Base-by-base conservation (phyloP, 2,113 vertebrate genomes). In the Thamnaconus septentrionalis region DNA sequence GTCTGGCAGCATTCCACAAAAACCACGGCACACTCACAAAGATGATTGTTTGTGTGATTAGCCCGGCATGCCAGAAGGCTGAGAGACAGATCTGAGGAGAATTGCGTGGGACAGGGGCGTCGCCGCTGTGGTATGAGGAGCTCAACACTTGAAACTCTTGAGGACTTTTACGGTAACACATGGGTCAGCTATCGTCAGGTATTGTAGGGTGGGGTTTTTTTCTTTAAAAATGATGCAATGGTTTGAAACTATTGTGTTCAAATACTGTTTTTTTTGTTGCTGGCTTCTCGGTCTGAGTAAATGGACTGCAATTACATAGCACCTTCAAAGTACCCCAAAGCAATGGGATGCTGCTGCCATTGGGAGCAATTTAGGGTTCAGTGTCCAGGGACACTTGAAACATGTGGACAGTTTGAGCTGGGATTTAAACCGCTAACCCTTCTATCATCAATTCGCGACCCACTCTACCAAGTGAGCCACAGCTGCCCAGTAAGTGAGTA, bases 21-120 rank as follows among this genome's bases (percentile, higher is more conserved):
- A 81, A 8, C n/a, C 43, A 31, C 18, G 18, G 18, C 42, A 4
- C 57, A 76, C 66, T 69, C 71, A 63, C 47, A 48, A 64, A 62
- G 75, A 71, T 18, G 61, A 64, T 67, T 66, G 73, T 69, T 78
- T 77, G 66, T 74, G 69, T 41, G 65, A 86, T 74, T 72, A 58
- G 8, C 45, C 71, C 5, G 18, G 43, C 59, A 10, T 66, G 71
- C 66, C 63, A 63, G 61, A 67, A 48, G 54, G 31, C 18, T 61
- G 6, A 65, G 71, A 31, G 64, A 63, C 49, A 45, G 62, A 43
- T 43, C 50, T 55, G 42, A 42, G 56, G 18, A 48, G 59, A 46
- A 52, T 75, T 57, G 56, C 52, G 39, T 54, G 7, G 76, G 18
- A 31, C 18, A 31, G 18, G 18, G 18, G 18, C 18, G 18, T 79